Percentiles rank a stretch among this genome's conserved stretches.
Conservation (phyloP, 1,140 invertebrate genomes). For the Heterodera carotae region DNA sequence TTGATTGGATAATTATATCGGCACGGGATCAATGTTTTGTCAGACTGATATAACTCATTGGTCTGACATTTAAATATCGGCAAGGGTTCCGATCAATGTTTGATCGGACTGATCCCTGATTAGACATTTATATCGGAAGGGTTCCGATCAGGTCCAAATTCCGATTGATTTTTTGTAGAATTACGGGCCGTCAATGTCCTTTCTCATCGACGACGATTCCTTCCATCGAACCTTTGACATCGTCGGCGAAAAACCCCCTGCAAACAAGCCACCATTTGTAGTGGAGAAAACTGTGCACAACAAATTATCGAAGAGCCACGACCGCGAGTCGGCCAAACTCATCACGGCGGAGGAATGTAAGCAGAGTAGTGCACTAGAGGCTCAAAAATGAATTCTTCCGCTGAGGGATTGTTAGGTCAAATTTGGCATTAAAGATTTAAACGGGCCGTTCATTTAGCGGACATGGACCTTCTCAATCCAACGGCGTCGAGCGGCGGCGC, state of each 20-base stretch:
- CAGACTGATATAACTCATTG: no score
- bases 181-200: background rate
- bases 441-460: slow-evolving; percentile 27
- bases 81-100: no score
- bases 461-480: slow-evolving; percentile 41
- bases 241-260: background rate
- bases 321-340: background rate
- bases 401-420: no score
- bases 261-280: background rate
- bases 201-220: background rate
- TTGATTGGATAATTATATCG: no score
- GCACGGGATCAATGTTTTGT: no score
- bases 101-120: no score
- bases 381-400: background rate
- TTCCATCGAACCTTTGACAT: background rate
- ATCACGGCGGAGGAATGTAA: background rate
- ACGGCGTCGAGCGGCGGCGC: background rate
- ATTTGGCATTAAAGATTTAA: no score
- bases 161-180: background rate
- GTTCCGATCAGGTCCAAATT: background rate
- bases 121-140: no score
- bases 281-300: background rate
- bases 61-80: no score
- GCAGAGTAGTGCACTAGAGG: background rate
- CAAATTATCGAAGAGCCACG: background rate